Percentiles rank a stretch among this genome's conserved stretches.
These are phyloP conservation scores for Drosophila tristis DNA, from an alignment of 1,140 invertebrate species.

Conservation along the genomic window DNA sequence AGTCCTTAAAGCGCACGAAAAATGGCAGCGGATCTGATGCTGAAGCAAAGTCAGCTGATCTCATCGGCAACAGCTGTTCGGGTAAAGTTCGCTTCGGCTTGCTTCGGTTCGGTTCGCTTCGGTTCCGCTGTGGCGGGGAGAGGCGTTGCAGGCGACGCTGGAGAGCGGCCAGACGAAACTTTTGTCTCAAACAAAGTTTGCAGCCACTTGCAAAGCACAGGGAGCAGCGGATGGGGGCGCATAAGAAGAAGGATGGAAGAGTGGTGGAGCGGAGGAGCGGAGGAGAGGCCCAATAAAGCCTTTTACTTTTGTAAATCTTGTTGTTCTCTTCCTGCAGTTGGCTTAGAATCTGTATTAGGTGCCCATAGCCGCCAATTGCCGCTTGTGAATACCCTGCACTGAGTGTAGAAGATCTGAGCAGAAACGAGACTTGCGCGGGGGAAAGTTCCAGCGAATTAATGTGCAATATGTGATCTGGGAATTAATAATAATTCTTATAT, in stretches of 20 bases:
- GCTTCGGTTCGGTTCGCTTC: conserved; percentile 8
- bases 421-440: too few relatives aligned
- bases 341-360: not conserved
- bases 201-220: conserved; percentile 39
- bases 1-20: conserved; percentile 46
- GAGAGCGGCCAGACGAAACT: conserved; percentile 56
- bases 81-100: too few relatives aligned
- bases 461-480: too few relatives aligned
- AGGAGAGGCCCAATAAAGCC: conserved; percentile 23
- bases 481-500: too few relatives aligned
- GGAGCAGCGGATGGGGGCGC: conserved; percentile 12
- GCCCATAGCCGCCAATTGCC: conserved; percentile 1
- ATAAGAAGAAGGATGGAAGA: conserved; percentile 24
- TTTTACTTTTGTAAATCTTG: conserved; percentile 40
- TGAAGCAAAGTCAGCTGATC: conserved; percentile 54
- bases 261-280: conserved; percentile 9
- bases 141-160: not conserved
- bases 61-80: conserved; percentile 23
- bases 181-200: conserved; percentile 69
- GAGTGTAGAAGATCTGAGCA: too few relatives aligned
- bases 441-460: too few relatives aligned
- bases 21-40: conserved; percentile 3
- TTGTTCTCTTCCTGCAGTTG: conserved; percentile 2
- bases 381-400: not conserved
- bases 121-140: not conserved